Percentiles rank a stretch among this genome's conserved stretches.
phyloP scores from a whole-genome alignment of 1,140 invertebrate species.

The Triops cancriformis region DNA sequence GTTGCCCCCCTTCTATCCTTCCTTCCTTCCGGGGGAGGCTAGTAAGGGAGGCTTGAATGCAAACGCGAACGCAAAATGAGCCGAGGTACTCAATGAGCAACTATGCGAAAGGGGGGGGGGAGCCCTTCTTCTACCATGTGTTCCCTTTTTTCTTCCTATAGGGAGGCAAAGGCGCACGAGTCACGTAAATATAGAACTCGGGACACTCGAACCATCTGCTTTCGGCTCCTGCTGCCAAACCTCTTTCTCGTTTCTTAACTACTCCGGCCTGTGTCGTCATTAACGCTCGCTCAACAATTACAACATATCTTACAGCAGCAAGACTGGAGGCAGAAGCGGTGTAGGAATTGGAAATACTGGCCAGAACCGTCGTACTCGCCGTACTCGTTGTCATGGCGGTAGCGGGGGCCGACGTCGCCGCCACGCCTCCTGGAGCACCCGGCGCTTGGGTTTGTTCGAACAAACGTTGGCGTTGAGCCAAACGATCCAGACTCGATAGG shows the following conservation, averaged over 20 bases:
- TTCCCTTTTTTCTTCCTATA: not conserved
- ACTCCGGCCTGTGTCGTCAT: not conserved
- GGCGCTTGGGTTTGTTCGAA: conserved; percentile 42
- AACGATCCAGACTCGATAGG: conserved; percentile 55
- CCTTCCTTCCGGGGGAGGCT: not conserved
- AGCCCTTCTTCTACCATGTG: not conserved
- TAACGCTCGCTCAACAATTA: not conserved
- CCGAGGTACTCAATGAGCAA: not conserved
- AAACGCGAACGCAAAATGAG: not conserved
- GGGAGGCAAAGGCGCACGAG: not conserved
- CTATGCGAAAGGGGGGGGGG: not conserved
- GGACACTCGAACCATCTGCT: not conserved
- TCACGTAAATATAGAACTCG: conserved; percentile 1
- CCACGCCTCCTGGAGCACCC: conserved; percentile 20
- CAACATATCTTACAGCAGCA: conserved; percentile 16
- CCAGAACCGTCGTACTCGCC: not conserved
- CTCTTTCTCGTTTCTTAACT: not conserved
- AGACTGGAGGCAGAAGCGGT: not conserved
- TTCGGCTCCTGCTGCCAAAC: not conserved
- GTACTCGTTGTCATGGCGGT: not conserved
- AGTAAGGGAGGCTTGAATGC: not conserved
- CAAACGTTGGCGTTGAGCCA: conserved; percentile 59
- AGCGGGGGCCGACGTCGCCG: not conserved
- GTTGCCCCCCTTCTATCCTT: not conserved
- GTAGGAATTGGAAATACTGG: not conserved